Conservation (phyloP, 2,888 invertebrate species). For the Achlya flavicornis region DNA sequence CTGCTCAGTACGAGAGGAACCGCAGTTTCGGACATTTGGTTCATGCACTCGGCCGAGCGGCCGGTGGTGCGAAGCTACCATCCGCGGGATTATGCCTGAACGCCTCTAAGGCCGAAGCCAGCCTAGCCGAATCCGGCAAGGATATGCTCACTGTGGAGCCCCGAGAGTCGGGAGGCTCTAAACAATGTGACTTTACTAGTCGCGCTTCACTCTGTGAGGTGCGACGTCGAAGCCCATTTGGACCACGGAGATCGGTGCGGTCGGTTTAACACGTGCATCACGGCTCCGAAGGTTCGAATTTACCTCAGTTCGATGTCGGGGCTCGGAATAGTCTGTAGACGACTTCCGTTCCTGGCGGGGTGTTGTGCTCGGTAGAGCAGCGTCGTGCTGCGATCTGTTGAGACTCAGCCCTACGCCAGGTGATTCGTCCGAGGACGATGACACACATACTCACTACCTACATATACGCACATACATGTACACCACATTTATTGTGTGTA, state of each 20-base stretch:
- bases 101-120: constrained; percentile 72
- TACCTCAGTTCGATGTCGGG: constrained; percentile 57
- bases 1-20: constrained; percentile 83
- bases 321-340: constrained; percentile 60
- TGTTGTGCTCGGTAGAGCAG: constrained; percentile 46
- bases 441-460: neutral
- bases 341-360: constrained; percentile 85
- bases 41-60: constrained; percentile 76
- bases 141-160: constrained; percentile 62
- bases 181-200: constrained; percentile 68
- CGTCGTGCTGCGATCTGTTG: constrained; percentile 82
- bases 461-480: no score
- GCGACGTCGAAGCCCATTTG: constrained; percentile 36
- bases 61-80: constrained; percentile 78
- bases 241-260: constrained; percentile 57
- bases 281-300: constrained; percentile 43
- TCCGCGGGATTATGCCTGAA: constrained; percentile 80
- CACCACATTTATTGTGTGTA: no score
- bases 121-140: constrained; percentile 81
- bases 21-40: constrained; percentile 85
- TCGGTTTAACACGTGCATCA: constrained; percentile 47
- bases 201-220: constrained; percentile 14
- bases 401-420: constrained; percentile 80
- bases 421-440: constrained; percentile 22
- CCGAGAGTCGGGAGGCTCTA: constrained; percentile 75